Base-by-base conservation (phyloP, 2,888 invertebrate genomes). In the Minunthozetes semirufus region DNA sequence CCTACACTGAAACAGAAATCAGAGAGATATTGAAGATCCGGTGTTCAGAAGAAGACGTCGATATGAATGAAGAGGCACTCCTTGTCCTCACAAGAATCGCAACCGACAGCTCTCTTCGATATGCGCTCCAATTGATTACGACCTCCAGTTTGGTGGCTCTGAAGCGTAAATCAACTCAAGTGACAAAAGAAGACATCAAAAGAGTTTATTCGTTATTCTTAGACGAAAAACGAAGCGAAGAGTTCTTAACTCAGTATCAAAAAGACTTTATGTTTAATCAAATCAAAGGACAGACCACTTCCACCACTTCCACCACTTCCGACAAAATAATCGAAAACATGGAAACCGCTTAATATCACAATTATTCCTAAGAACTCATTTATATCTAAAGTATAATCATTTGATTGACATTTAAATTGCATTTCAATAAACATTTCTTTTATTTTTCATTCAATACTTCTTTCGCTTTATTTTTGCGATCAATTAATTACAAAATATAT, bases 31-130 rank as follows among this genome's bases (percentile, higher is more conserved):
- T 98, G 0, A 93, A 92, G 81, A 94, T 94, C 77, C 85, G 89
- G 88, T 95, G 95, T 82, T 96, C 98, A 81, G 99, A 99, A 81
- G 99, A 99, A 82, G 97, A 98, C 82, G 96, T 96, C 79, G 92
- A 94, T 81, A 91, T 99, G 88, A 89, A 91, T 0, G 89, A 89
- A 1, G 95, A 94, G 82, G 98, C 96, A 0, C 81, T 98, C 74
- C 89, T 90, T 0, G 92, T 98, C 11, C 85, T 99, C 53, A 95
- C 97, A 0, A 88, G 93, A 73, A 94, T 99, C 61, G 95, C 95
- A 0, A 88, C 90, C 15, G 94, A 95, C 82, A 94, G 97, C 0
- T 0, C 75, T 29, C 59, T 78, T 5, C 88, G 99, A 76, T 99
- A 99, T 84, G 93, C 96, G 42, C 98, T 99, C 82, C 99, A 99